Percentiles rank a stretch among this genome's conserved stretches.
phyloP scores from a whole-genome alignment of 1,140 invertebrate species.

The Polypedilum vanderplanki region DNA sequence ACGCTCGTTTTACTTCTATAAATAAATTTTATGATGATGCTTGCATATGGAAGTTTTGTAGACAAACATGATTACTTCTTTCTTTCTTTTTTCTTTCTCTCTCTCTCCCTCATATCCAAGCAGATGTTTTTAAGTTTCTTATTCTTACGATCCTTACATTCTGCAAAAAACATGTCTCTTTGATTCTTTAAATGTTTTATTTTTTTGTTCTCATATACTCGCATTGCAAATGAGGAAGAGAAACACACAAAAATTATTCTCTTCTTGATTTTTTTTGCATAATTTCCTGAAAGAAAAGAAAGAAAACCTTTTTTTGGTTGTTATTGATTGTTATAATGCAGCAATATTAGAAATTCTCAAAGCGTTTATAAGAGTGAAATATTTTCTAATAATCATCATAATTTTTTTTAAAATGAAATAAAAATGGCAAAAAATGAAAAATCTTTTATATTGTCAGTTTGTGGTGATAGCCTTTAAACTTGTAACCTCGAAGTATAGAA shows the following conservation, averaged over 20 bases:
- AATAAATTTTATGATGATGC: constrained; percentile 28
- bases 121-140: constrained; percentile 21
- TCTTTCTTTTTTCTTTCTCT: background rate
- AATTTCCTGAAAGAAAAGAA: background rate
- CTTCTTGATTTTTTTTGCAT: background rate
- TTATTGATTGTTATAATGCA: no score
- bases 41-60: constrained; percentile 26
- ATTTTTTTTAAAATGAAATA: background rate
- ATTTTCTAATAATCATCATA: no score
- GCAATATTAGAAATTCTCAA: no score
- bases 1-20: background rate
- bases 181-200: background rate
- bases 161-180: background rate
- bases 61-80: constrained; percentile 14
- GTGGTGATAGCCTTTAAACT: constrained; percentile 5
- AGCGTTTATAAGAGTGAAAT: no score
- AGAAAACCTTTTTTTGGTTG: background rate
- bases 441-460: background rate
- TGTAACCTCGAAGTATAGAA: background rate
- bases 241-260: background rate
- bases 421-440: constrained; percentile 6
- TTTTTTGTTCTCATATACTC: background rate
- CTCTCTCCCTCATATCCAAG: background rate
- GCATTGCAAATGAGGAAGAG: background rate
- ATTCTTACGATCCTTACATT: background rate